Evolutionary conservation across 64 coral and sea anemone species (phyloP).

Genomic region (Cladopsammia gracilis): DNA sequence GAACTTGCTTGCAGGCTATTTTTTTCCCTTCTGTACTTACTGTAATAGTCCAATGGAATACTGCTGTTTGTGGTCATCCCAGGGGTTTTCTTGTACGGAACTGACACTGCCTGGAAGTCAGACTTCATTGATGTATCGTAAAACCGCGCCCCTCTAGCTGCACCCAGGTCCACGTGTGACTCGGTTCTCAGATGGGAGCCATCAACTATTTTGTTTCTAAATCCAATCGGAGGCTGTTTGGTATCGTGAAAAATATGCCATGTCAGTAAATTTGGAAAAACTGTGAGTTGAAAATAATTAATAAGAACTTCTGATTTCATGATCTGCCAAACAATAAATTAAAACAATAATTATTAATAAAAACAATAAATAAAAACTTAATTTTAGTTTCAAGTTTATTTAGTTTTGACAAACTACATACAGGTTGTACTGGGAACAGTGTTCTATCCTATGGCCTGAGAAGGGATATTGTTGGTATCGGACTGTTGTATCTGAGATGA

Average conservation of each 20-base stretch:
- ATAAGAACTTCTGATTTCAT: too few relatives aligned
- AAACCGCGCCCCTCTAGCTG: constrained; percentile 52
- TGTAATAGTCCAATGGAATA: constrained; percentile 88
- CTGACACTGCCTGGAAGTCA: constrained; percentile 69
- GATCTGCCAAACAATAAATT: too few relatives aligned
- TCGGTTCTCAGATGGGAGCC: constrained; percentile 88
- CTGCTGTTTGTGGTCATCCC: constrained; percentile 81
- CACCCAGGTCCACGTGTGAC: constrained; percentile 88
- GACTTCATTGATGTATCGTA: constrained; percentile 97
- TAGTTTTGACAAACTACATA: too few relatives aligned
- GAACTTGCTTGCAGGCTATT: neutral
- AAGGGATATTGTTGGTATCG: too few relatives aligned
- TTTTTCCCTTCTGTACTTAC: constrained; percentile 9
- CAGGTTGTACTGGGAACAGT: too few relatives aligned
- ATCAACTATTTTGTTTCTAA: constrained; percentile 77
- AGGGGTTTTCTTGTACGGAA: constrained; percentile 50
- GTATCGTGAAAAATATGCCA: neutral
- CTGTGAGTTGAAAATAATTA: too few relatives aligned
- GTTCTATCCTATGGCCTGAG: too few relatives aligned
- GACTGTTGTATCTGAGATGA: too few relatives aligned
- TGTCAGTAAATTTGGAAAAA: neutral
- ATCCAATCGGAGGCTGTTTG: constrained; percentile 64
- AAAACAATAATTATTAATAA: too few relatives aligned
- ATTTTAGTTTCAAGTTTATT: too few relatives aligned
- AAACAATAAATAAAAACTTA: too few relatives aligned